phyloP scores from a whole-genome alignment of 2,888 invertebrate genomes.

The Melanargia galathea region DNA sequence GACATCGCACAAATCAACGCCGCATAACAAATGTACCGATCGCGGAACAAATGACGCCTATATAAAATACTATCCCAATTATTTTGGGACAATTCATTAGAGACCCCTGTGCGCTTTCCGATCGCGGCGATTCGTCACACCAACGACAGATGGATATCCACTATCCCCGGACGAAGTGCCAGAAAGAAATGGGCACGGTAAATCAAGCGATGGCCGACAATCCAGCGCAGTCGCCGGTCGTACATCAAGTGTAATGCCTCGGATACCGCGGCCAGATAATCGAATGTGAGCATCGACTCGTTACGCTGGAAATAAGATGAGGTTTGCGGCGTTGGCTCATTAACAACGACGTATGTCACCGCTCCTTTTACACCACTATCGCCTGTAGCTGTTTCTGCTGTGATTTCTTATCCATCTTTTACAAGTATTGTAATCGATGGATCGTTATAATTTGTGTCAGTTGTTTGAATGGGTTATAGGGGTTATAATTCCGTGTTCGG shows the following conservation, averaged over 20 bases:
- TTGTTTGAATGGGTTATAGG: slow-evolving; percentile 46
- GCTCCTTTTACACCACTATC: slow-evolving; percentile 40
- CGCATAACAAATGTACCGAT: slow-evolving; percentile 75
- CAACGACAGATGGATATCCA: slow-evolving; percentile 74
- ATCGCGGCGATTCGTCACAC: slow-evolving; percentile 76
- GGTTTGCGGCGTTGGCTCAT: slow-evolving; percentile 60
- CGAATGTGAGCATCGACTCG: slow-evolving; percentile 82
- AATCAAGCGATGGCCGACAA: slow-evolving; percentile 78
- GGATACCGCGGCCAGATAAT: slow-evolving; percentile 81
- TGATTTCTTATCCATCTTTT: neutral
- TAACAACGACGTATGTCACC: slow-evolving; percentile 57
- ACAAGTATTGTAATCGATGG: neutral
- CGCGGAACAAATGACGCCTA: slow-evolving; percentile 75
- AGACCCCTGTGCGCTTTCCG: slow-evolving; percentile 69
- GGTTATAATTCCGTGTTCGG: slow-evolving; percentile 56
- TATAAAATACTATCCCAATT: slow-evolving; percentile 81
- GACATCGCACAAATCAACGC: slow-evolving; percentile 76
- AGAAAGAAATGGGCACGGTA: slow-evolving; percentile 77
- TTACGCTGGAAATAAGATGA: slow-evolving; percentile 81
- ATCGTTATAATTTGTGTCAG: neutral
- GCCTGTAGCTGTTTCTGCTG: slow-evolving; percentile 36
- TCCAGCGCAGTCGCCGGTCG: slow-evolving; percentile 78
- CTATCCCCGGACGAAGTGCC: slow-evolving; percentile 71
- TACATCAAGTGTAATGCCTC: slow-evolving; percentile 82
- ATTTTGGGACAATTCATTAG: slow-evolving; percentile 82